A percentile compares a stretch with the other conserved stretches of the same genome.
These are phyloP conservation scores for Gymnoscopelus braueri DNA, from an alignment of 2,797 vertebrate species.

Conservation along the genomic window DNA sequence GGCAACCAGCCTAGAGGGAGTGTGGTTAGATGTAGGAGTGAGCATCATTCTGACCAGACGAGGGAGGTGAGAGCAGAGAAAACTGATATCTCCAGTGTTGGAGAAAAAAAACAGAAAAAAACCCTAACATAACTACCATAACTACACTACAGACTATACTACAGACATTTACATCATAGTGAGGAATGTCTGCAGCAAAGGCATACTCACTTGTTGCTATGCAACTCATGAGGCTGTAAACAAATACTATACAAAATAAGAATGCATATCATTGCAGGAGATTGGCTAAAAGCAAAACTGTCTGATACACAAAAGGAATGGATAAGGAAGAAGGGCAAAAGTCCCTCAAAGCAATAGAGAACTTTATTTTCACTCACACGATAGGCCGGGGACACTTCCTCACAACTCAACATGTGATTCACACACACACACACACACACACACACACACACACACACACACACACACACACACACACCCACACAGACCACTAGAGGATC, in stretches of 20 bases:
- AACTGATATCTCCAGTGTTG: neutral
- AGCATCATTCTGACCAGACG: conserved; percentile 24
- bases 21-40: neutral
- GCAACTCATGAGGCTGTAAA: conserved; percentile 69
- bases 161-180: conserved; percentile 56
- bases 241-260: conserved; percentile 45
- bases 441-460: conserved; percentile 2
- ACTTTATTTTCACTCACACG: conserved; percentile 73
- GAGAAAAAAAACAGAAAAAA: neutral
- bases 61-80: conserved; percentile 11
- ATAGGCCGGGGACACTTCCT: conserved; percentile 65
- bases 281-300: conserved; percentile 51
- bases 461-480: neutral
- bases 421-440: conserved; percentile 53
- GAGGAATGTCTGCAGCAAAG: conserved; percentile 60
- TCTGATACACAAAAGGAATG: conserved; percentile 38
- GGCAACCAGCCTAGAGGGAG: conserved; percentile 30
- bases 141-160: conserved; percentile 55
- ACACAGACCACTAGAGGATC: conserved; percentile 43
- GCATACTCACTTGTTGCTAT: conserved; percentile 74
- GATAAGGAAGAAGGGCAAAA: conserved; percentile 46
- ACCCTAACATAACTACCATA: conserved; percentile 56
- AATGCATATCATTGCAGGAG: conserved; percentile 55
- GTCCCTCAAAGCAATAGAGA: conserved; percentile 65
- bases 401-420: conserved; percentile 74